Evolutionary conservation across 2,888 invertebrate genomes (phyloP).

Genomic region (Lepetodrilus schrolli): DNA sequence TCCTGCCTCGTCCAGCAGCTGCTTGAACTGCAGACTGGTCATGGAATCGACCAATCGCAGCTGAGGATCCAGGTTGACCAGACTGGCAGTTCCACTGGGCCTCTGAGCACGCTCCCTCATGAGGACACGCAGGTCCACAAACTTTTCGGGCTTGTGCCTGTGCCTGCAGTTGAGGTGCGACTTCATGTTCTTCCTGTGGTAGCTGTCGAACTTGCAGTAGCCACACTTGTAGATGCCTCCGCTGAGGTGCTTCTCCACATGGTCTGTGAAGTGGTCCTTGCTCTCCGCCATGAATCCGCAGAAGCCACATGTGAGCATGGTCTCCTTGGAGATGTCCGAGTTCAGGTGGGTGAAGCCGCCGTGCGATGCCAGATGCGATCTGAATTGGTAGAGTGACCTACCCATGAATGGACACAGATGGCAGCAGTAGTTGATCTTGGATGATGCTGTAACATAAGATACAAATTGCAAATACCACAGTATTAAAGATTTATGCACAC

Average conservation of each 20-base stretch:
- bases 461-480: background rate
- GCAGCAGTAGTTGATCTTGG: background rate
- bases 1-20: conserved; percentile 1
- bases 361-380: conserved; percentile 27
- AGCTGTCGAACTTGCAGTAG: conserved; percentile 17
- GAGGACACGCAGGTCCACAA: background rate
- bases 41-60: background rate
- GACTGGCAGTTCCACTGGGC: background rate
- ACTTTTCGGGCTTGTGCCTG: background rate
- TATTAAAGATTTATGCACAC: background rate
- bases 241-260: background rate
- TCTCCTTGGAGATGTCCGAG: background rate
- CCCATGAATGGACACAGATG: background rate
- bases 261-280: conserved; percentile 15
- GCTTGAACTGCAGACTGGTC: background rate
- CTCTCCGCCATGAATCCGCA: conserved; percentile 3
- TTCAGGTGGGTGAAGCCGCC: conserved; percentile 12
- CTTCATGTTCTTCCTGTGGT: background rate
- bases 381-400: conserved; percentile 15
- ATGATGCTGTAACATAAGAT: background rate
- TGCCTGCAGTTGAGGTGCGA: background rate
- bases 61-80: conserved; percentile 25
- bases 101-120: background rate
- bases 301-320: conserved; percentile 9
- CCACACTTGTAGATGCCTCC: conserved; percentile 25